phyloP scores from a whole-genome alignment of 2,113 vertebrate species.

The Eulemur rufifrons region DNA sequence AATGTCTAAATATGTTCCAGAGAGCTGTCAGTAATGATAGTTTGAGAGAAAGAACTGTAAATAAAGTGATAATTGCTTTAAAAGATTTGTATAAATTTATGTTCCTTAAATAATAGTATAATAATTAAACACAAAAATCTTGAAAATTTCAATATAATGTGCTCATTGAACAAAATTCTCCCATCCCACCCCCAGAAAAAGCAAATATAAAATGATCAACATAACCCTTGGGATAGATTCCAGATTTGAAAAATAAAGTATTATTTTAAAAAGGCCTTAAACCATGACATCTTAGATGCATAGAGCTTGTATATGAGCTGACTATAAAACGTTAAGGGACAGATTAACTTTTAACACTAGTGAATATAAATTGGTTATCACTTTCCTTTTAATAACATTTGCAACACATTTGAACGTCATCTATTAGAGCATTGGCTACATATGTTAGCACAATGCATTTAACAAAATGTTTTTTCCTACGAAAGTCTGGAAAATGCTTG shows the following conservation, averaged over 20 bases:
- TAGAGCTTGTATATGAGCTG: not conserved
- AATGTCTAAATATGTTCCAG: conserved; percentile 26
- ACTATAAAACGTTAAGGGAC: not conserved
- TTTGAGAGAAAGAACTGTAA: conserved; percentile 45
- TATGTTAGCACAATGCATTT: not conserved
- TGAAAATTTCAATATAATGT: not conserved
- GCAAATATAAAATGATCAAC: not conserved
- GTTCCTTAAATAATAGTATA: conserved; percentile 15
- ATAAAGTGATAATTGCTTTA: conserved; percentile 36
- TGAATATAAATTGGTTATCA: not conserved
- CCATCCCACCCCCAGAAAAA: conserved; percentile 13
- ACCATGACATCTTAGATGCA: not conserved
- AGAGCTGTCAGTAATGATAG: not conserved
- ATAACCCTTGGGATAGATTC: not conserved
- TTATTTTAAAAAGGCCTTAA: not conserved
- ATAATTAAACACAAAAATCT: not conserved
- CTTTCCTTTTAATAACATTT: conserved; percentile 2
- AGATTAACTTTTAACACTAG: not conserved
- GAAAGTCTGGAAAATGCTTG: not conserved
- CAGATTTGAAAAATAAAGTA: not conserved
- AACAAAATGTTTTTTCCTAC: not conserved
- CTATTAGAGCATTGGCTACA: not conserved
- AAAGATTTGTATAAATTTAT: conserved; percentile 22
- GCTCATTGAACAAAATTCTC: not conserved
- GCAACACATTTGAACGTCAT: not conserved